Percentiles rank a stretch among this genome's conserved stretches.
These are phyloP conservation scores for Trinorchestia longiramus DNA, from an alignment of 1,140 invertebrate genomes.

Conservation along the genomic window DNA sequence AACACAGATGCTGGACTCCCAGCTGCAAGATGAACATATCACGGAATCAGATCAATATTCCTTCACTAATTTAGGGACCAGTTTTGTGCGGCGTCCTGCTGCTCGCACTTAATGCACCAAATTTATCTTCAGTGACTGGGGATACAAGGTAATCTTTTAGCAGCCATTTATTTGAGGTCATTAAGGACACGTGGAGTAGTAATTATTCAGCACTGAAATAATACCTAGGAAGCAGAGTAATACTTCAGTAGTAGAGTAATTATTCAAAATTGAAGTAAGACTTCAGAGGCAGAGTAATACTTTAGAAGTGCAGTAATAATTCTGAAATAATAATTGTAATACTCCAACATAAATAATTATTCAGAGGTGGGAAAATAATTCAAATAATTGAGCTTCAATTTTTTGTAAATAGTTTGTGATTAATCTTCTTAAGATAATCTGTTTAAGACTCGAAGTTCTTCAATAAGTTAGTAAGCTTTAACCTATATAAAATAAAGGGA, in stretches of 20 bases:
- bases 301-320: no score
- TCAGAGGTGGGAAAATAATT: no score
- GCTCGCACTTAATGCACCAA: neutral
- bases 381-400: no score
- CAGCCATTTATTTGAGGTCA: neutral
- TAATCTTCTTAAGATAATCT: no score
- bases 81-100: neutral
- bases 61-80: neutral
- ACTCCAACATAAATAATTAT: no score
- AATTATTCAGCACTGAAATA: neutral
- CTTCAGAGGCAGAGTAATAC: neutral
- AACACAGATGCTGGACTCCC: neutral
- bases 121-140: neutral
- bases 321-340: no score
- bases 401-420: no score
- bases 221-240: neutral
- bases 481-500: no score
- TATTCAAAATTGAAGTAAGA: neutral
- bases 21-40: conserved; percentile 30
- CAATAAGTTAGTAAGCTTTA: no score
- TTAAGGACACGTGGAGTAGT: neutral
- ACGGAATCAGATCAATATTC: conserved; percentile 40
- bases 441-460: no score
- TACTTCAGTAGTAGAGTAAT: neutral
- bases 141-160: neutral